Conservation (phyloP, 2,888 invertebrate genomes). For the Epistrophella euchroma region DNA sequence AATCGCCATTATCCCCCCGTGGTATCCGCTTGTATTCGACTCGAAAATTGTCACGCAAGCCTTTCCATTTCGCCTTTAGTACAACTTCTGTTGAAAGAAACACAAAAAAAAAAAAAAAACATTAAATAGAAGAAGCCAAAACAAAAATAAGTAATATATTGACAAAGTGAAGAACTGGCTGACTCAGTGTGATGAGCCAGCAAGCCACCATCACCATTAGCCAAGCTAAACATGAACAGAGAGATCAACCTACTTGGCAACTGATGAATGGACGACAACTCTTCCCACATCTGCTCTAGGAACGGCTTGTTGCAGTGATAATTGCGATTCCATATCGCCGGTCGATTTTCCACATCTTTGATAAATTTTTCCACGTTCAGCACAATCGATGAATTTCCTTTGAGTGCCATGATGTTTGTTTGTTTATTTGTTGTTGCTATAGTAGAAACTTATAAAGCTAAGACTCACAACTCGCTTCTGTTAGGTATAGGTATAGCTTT, state of each 20-base stretch:
- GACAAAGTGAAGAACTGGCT: neutral
- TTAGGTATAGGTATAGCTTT: slow-evolving; percentile 4
- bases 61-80: slow-evolving; percentile 84
- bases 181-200: slow-evolving; percentile 8
- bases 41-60: slow-evolving; percentile 83
- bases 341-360: slow-evolving; percentile 83
- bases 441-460: neutral
- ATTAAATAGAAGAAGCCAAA: slow-evolving; percentile 12
- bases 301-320: slow-evolving; percentile 84
- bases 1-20: slow-evolving; percentile 82
- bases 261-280: slow-evolving; percentile 82
- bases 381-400: slow-evolving; percentile 82
- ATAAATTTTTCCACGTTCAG: slow-evolving; percentile 83
- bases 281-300: slow-evolving; percentile 84
- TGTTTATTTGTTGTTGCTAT: neutral
- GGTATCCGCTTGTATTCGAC: slow-evolving; percentile 84
- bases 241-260: slow-evolving; percentile 80
- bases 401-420: slow-evolving; percentile 80
- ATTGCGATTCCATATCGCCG: slow-evolving; percentile 84
- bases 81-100: slow-evolving; percentile 80
- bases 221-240: slow-evolving; percentile 12
- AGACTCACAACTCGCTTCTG: neutral
- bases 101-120: slow-evolving; percentile 7
- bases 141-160: slow-evolving; percentile 19
- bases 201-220: slow-evolving; percentile 27